Percentiles rank a stretch among this genome's conserved stretches.
These are phyloP conservation scores for Cheirogaleus medius DNA, from an alignment of 2,113 vertebrate species.

Conservation along the genomic window DNA sequence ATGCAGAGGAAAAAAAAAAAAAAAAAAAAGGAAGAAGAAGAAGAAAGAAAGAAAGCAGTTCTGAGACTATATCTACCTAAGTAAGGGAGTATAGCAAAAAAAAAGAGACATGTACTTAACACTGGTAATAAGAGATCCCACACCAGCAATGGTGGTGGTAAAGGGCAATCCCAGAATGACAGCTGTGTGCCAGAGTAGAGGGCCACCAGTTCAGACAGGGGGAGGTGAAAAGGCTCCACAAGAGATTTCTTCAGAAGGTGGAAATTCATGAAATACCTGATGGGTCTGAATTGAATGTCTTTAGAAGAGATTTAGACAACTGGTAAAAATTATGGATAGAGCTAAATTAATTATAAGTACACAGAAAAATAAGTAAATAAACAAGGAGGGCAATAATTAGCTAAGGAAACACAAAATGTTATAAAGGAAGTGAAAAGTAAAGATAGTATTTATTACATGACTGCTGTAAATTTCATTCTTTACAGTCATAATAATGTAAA, in stretches of 20 bases:
- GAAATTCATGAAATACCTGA: background rate
- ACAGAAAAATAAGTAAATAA: background rate
- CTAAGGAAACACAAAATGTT: background rate
- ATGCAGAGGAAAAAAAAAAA: no score
- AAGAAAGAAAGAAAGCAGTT: background rate
- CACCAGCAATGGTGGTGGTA: background rate
- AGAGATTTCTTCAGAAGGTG: background rate
- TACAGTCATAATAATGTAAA: background rate
- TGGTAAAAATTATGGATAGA: background rate
- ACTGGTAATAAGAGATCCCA: background rate
- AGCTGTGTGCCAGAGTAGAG: background rate
- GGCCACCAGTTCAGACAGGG: background rate
- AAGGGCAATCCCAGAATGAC: background rate
- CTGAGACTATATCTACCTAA: background rate
- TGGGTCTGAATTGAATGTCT: background rate
- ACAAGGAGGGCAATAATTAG: background rate
- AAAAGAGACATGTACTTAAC: background rate
- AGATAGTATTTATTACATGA: background rate
- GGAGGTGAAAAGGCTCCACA: background rate
- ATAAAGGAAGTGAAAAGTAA: background rate
- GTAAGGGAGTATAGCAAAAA: background rate
- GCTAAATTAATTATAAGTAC: background rate
- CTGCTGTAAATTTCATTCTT: background rate
- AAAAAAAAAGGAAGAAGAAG: no score
- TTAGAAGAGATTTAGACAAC: background rate